Conservation (phyloP, 2,888 invertebrate species). For the Glaucopsyche alexis region DNA sequence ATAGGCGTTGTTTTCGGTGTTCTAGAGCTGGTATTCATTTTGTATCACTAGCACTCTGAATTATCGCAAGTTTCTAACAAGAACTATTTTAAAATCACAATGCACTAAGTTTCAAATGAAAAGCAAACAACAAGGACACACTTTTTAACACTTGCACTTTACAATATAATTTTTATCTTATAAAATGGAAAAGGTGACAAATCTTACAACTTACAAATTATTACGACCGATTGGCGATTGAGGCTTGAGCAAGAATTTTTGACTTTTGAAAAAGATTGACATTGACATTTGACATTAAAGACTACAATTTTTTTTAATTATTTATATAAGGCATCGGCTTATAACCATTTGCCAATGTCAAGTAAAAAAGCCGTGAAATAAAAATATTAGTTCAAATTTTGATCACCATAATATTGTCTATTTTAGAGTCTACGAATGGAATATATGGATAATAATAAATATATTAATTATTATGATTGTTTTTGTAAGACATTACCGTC, state of each 20-base stretch:
- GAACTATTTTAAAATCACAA: constrained; percentile 34
- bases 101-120: background rate
- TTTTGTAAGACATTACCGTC: no score
- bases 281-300: background rate
- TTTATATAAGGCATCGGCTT: no score
- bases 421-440: no score
- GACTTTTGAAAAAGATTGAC: no score
- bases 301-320: no score
- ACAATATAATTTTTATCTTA: background rate
- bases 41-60: constrained; percentile 29
- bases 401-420: no score
- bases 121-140: background rate
- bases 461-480: no score
- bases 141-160: background rate
- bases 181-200: constrained; percentile 1
- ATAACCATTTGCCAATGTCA: no score
- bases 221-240: background rate
- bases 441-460: no score
- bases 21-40: constrained; percentile 66
- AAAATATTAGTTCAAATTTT: no score
- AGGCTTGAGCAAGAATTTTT: constrained; percentile 11
- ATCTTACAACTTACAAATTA: background rate
- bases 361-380: no score
- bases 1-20: constrained; percentile 89
- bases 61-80: constrained; percentile 33